Base-by-base conservation (phyloP, 2,888 invertebrate species). In the Psylliodes chrysocephalus region DNA sequence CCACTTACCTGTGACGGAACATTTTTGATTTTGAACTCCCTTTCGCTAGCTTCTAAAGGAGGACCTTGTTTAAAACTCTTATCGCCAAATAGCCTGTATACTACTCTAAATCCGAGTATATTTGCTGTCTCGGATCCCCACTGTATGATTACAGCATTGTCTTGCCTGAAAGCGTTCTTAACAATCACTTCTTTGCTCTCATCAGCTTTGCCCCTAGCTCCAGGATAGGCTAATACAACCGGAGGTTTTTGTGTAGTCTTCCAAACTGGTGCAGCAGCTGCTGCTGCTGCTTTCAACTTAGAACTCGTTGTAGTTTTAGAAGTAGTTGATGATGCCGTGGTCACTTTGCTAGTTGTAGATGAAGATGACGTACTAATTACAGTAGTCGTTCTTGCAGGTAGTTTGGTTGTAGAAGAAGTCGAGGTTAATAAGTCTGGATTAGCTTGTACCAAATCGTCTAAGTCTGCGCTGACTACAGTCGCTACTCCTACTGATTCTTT, bases 11-110 rank as follows among this genome's bases (percentile, higher is more conserved):
- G 94, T 7, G 92, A 89, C 44, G 95, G 95, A 64, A 96, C 94
- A 78, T 95, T 95, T 83, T 94, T 94, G 64, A 96, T 94, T 83
- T 93, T 94, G 78, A 95, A 95, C 82, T 95, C 95, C 74, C 94
- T 85, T 83, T 95, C 94, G 77, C 93, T 93, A 15, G 94, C 90
- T 82, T 95, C 94, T 62, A 96, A 82, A 1, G 94, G 94, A 12
- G 95, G 94, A 3, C 95, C 95, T 80, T 94, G 93, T 75, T 95
- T 94, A 83, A 95, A 96, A 72, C 88, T 91, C 78, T 92, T 91
- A 75, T 95, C 95, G 2, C 95, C 96, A 76, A 96, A 96, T 40
- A 95, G 84, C 59, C 95, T 85, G 80, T 95, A 95, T 17, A 95
- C 92, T 8, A 95, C 94, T 64, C 94, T 87, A 80, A 95, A 95